Conservation (phyloP, 2,888 invertebrate species). For the Drosophila barbarae region DNA sequence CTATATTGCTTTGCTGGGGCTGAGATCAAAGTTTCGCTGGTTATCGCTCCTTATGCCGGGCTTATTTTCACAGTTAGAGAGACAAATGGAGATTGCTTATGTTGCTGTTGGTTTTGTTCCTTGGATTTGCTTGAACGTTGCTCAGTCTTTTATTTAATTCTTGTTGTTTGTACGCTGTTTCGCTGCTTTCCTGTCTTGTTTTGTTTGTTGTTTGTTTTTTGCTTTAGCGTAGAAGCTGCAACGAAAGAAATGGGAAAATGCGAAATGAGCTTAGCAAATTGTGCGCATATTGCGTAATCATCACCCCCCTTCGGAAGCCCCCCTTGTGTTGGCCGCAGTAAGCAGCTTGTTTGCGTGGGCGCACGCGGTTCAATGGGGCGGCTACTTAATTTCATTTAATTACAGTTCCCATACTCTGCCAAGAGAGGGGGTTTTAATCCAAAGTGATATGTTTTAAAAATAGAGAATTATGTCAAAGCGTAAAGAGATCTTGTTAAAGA, state of each 20-base stretch:
- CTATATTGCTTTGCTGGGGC: constrained; percentile 55
- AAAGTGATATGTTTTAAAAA: neutral
- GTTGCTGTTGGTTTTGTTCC: constrained; percentile 46
- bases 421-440: neutral
- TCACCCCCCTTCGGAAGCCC: constrained; percentile 2
- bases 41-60: constrained; percentile 5
- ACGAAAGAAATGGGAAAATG: constrained; percentile 12
- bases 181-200: constrained; percentile 36
- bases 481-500: neutral
- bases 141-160: constrained; percentile 65
- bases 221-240: constrained; percentile 29
- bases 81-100: constrained; percentile 58
- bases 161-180: constrained; percentile 42
- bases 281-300: constrained; percentile 53
- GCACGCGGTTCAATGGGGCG: constrained; percentile 40
- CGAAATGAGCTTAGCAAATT: constrained; percentile 45
- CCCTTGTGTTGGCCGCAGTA: constrained; percentile 3
- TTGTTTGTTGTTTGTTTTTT: constrained; percentile 12
- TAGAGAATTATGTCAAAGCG: neutral
- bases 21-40: constrained; percentile 56
- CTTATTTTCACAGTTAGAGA: constrained; percentile 29
- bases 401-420: constrained; percentile 21
- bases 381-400: constrained; percentile 58
- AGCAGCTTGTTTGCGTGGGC: constrained; percentile 42
- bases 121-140: constrained; percentile 51